Conservation (phyloP, 2,113 vertebrate species). For the Ammodytes dubius region DNA sequence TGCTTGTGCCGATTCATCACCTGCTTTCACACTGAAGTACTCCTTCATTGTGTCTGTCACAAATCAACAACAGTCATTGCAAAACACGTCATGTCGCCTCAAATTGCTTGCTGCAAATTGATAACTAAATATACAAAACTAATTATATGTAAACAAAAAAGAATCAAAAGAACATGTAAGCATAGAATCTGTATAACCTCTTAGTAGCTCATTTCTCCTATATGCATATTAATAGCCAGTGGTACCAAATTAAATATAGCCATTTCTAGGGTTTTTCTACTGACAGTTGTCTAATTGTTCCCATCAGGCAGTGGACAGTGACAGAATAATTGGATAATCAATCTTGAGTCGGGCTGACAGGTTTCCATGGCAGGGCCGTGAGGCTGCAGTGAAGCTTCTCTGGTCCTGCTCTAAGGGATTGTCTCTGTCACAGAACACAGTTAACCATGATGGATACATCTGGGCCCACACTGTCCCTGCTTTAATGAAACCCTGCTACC, state of each 20-base stretch:
- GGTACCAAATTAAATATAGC: background rate
- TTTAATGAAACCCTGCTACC: slow-evolving; percentile 47
- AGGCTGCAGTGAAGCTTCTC: background rate
- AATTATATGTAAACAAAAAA: background rate
- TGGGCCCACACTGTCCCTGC: slow-evolving; percentile 29
- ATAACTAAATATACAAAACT: slow-evolving; percentile 2
- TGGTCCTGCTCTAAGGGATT: slow-evolving; percentile 28
- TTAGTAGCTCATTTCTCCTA: background rate
- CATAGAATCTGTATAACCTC: no score
- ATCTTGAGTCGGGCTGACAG: slow-evolving; percentile 17
- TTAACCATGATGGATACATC: slow-evolving; percentile 65
- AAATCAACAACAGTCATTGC: slow-evolving; percentile 3
- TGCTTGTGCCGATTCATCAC: slow-evolving; percentile 35
- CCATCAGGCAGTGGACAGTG: slow-evolving; percentile 15
- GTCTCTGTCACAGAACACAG: slow-evolving; percentile 30
- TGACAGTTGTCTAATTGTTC: slow-evolving; percentile 50
- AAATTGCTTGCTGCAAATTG: slow-evolving; percentile 4
- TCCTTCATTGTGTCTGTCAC: slow-evolving; percentile 24
- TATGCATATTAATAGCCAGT: background rate
- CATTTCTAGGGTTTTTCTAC: background rate
- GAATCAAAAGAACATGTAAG: background rate
- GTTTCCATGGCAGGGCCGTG: slow-evolving; percentile 26
- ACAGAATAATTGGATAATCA: slow-evolving; percentile 47
- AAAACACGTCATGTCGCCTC: slow-evolving; percentile 11
- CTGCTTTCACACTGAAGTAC: background rate